Evolutionary conservation across 1,140 invertebrate genomes (phyloP), one percentile per base, ranked within the genome.

Genomic region (Lordiphosa stackelbergi): DNA sequence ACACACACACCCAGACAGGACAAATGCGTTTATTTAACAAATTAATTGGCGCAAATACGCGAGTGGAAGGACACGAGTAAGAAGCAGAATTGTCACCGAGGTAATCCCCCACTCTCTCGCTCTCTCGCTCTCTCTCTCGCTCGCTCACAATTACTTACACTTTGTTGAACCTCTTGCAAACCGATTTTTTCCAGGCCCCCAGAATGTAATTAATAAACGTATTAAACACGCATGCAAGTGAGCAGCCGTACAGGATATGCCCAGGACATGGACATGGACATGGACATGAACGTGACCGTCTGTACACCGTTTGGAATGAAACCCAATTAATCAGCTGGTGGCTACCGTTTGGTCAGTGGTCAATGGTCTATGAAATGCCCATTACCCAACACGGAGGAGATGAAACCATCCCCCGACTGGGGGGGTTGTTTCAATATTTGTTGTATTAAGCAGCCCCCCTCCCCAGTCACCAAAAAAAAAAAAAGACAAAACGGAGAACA

Each of bases 361-460:
- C 83, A 85, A 85, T 85, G 77, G 83, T 74, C 83, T 83, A 85
- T 85, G 78, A 85, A 85, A 85, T 85, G 84, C 70, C 73, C 68
- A 74, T 74, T 70, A 85, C 49, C 63, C 49, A 48, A 71, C 31
- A 57, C 28, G 48, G 9, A 66, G 35, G 13, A 16, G 35, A n/a
- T 16, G 19, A 51, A 16, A 51, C 48, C 16, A 36, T 36, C 35
- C 35, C 34, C 42, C 35, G 22, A 5, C 28, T n/a, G 11, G 24
- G 13, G 24, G 55, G 41, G 69, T 61, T 66, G 71, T 68, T 71
- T 53, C 71, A 81, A 81, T 79, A 79, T 79, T 81, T 79, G 66
- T 71, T 81, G 56, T 79, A 79, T 70, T 78, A 79, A 81, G 66
- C 74, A 59, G 56, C 55, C 46, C 38, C 13, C 38, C 41, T 6